Evolutionary conservation across 2,888 invertebrate genomes (phyloP), one percentile per base, ranked within the genome.

Genomic region (Lasioglossum leucozonium): DNA sequence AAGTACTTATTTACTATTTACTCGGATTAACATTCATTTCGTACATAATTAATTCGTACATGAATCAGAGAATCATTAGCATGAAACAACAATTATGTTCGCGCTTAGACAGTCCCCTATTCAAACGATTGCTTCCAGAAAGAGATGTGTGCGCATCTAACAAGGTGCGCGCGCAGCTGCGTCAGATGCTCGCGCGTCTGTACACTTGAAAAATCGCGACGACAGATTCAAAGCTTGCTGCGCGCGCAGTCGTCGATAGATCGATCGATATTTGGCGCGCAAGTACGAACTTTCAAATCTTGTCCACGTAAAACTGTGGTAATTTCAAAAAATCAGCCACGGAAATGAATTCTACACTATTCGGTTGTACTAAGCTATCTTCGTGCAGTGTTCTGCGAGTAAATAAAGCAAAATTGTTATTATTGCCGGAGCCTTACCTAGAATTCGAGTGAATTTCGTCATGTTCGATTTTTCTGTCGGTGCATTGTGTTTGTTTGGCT

Each of bases 391-490:
- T 26, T 30, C 16, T 30, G 18, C 30, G 30, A 18, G 62, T 18
- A 18, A 30, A 67, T 34, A 67, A 37, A 22, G 10, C 4, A 67
- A 22, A 37, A 37, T 34, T 22, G 10, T 67, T 37, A 18, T 37
- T 37, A 37, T n/a, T 10, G n/a, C 0, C 16, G 13, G 16, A 26
- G n/a, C 11, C 22, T 8, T 82, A 87, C 85, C 88, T 72, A 82
- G 73, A 74, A 85, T 71, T 55, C 65, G 78, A 0, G 75, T 69
- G 34, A 87, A 44, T 51, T 77, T 87, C 26, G 42, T 76, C 51
- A 42, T 77, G 26, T 30, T 69, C 16, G 72, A 69, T n/a, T 82
- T 87, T 4, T 84, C 77, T 6, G 18, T 42, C 1, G 76, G 16
- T 26, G 22, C 16, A 69, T 34, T 51, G 22, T 10, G 13, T 34